phyloP scores from a whole-genome alignment of 2,113 vertebrate genomes.

The Orycteropus afer region DNA sequence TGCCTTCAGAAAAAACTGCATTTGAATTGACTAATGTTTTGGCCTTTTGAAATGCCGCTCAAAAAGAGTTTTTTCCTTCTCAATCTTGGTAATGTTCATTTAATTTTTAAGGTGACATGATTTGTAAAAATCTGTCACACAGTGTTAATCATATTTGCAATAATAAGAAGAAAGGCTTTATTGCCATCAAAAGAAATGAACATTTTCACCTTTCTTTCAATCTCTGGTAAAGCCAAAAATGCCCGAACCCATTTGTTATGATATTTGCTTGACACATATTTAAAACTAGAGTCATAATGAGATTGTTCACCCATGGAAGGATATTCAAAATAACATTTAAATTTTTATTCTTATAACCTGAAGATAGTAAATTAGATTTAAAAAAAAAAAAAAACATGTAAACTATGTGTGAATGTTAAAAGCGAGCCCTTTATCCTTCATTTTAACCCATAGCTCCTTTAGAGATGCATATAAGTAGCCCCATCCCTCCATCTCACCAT shows the following conservation, averaged over 20 bases:
- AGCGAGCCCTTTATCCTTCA: background rate
- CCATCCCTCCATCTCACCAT: background rate
- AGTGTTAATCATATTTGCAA: conserved; percentile 43
- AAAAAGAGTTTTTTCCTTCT: conserved; percentile 46
- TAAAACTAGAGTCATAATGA: conserved; percentile 38
- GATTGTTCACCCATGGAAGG: conserved; percentile 60
- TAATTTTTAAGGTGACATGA: conserved; percentile 55
- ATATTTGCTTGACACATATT: conserved; percentile 62
- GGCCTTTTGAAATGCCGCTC: conserved; percentile 18
- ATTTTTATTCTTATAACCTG: conserved; percentile 30
- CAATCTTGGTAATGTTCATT: conserved; percentile 22
- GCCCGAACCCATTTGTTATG: conserved; percentile 46
- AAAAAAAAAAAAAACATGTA: background rate
- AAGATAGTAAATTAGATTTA: conserved; percentile 43
- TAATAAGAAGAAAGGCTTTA: conserved; percentile 54
- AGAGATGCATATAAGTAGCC: background rate
- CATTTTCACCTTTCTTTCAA: conserved; percentile 58
- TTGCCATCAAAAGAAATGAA: conserved; percentile 41
- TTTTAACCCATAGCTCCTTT: conserved; percentile 48
- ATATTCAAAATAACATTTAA: conserved; percentile 45
- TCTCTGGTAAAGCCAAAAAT: conserved; percentile 51
- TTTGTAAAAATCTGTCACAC: conserved; percentile 55
- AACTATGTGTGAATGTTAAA: conserved; percentile 16
- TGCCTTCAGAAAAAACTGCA: background rate
- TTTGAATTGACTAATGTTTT: conserved; percentile 31